Evolutionary conservation across 2,797 vertebrate genomes (phyloP).

Genomic region (Sebastes umbrosus): DNA sequence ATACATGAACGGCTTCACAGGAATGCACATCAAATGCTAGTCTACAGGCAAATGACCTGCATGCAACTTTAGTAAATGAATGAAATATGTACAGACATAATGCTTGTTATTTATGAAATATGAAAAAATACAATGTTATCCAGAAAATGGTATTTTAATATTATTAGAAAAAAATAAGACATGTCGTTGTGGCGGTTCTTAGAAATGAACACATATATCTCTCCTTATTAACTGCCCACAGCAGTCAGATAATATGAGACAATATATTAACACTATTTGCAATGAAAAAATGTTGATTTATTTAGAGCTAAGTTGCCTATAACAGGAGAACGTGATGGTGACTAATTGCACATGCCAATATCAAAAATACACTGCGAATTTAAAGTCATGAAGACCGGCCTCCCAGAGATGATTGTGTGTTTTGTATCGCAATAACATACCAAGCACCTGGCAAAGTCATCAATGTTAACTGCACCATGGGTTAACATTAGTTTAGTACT

Average conservation of each 20-base stretch:
- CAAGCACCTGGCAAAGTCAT: slow-evolving; percentile 58
- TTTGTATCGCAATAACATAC: slow-evolving; percentile 68
- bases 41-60: slow-evolving; percentile 69
- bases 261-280: slow-evolving; percentile 36
- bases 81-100: slow-evolving; percentile 37
- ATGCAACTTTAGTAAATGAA: slow-evolving; percentile 66
- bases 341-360: slow-evolving; percentile 65
- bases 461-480: slow-evolving; percentile 49
- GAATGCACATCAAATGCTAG: slow-evolving; percentile 60
- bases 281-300: not conserved
- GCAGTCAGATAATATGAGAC: slow-evolving; percentile 20
- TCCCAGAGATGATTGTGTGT: slow-evolving; percentile 71
- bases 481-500: slow-evolving; percentile 46
- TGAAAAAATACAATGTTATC: slow-evolving; percentile 43
- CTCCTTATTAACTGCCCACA: slow-evolving; percentile 4
- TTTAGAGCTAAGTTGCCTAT: slow-evolving; percentile 7
- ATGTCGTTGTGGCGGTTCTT: not conserved
- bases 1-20: slow-evolving; percentile 33
- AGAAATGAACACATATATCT: slow-evolving; percentile 4
- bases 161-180: not conserved
- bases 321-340: not conserved
- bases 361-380: slow-evolving; percentile 72
- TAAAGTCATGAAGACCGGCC: slow-evolving; percentile 52
- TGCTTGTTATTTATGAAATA: slow-evolving; percentile 29
- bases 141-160: slow-evolving; percentile 38